A percentile compares a stretch with the other conserved stretches of the same genome.
These are phyloP conservation scores for Muricea muricata DNA, from an alignment of 92 coral and sea anemone genomes.

Conservation along the genomic window DNA sequence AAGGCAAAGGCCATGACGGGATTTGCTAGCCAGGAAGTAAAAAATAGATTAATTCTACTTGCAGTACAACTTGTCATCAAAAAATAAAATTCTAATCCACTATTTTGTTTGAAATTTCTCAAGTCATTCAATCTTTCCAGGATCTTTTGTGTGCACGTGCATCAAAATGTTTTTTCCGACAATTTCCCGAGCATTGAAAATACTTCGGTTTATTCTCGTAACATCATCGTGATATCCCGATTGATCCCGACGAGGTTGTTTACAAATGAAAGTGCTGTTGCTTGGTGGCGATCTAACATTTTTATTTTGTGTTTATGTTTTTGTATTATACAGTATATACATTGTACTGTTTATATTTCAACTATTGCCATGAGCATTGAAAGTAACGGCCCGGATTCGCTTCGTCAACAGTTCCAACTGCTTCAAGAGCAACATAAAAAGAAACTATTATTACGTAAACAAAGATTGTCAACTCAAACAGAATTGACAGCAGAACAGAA, in stretches of 20 bases:
- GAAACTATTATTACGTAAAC: constrained; percentile 81
- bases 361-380: constrained; percentile 49
- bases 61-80: too few relatives aligned
- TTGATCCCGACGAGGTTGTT: not conserved
- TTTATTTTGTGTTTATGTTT: constrained; percentile 10
- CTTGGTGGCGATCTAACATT: constrained; percentile 3
- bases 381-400: constrained; percentile 70
- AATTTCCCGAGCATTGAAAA: not conserved
- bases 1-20: too few relatives aligned
- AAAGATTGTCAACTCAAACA: constrained; percentile 67
- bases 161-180: too few relatives aligned
- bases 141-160: too few relatives aligned
- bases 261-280: not conserved
- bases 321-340: not conserved
- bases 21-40: too few relatives aligned
- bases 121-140: too few relatives aligned
- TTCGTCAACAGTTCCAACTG: constrained; percentile 86
- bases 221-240: not conserved
- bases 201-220: not conserved
- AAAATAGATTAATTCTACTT: too few relatives aligned
- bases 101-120: too few relatives aligned
- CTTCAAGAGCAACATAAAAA: constrained; percentile 96
- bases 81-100: too few relatives aligned
- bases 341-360: not conserved
- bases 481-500: constrained; percentile 32